Conservation (phyloP, 2,113 vertebrate genomes). For the Aplodontia rufa region DNA sequence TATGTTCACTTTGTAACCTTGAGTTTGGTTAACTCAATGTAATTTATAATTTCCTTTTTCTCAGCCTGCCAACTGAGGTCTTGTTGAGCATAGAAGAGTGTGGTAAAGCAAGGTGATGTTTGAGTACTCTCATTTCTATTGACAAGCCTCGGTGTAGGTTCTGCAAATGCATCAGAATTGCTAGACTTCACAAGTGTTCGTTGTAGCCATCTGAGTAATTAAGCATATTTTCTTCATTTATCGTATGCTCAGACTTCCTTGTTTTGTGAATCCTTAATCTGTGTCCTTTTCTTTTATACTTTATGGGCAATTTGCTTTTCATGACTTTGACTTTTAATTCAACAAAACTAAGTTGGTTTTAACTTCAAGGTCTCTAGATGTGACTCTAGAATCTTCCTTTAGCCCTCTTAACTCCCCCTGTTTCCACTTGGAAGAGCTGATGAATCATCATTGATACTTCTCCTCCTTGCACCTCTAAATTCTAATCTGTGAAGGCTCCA, state of each 20-base stretch:
- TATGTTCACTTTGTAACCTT: neutral
- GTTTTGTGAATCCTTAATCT: neutral
- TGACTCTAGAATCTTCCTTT: neutral
- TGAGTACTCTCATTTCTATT: neutral
- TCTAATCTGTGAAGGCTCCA: neutral
- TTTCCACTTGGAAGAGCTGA: neutral
- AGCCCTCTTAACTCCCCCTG: neutral
- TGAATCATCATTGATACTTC: neutral
- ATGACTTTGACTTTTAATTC: neutral
- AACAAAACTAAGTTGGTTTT: neutral
- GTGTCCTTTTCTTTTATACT: neutral
- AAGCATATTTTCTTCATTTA: neutral
- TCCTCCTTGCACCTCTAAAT: neutral
- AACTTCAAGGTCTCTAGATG: neutral
- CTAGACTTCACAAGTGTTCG: neutral
- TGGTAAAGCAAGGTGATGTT: neutral
- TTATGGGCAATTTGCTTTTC: neutral
- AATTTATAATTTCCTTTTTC: neutral
- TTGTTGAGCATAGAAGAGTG: neutral
- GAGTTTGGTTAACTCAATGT: neutral
- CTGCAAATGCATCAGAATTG: neutral
- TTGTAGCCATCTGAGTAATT: neutral
- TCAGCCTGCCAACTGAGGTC: neutral
- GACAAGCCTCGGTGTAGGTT: neutral
- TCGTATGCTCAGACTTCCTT: neutral